Conservation (phyloP, 2,888 invertebrate species). For the Arge pagana region DNA sequence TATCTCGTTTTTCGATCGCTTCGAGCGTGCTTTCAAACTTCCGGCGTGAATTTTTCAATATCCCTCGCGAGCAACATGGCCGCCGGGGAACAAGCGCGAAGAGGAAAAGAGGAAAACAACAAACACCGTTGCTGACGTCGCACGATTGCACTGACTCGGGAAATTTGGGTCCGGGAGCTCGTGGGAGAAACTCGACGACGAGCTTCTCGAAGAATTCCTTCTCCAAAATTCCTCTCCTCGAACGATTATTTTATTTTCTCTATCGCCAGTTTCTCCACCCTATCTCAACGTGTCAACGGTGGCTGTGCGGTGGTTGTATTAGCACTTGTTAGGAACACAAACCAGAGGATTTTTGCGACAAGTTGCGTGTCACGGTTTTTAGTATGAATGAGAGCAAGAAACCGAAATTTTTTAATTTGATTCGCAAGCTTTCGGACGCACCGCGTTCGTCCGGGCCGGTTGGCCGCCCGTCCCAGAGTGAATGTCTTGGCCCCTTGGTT, state of each 20-base stretch:
- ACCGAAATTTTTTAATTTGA: slow-evolving; percentile 6
- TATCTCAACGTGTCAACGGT: not conserved
- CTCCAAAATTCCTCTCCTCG: not conserved
- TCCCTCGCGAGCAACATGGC: not conserved
- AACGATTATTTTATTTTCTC: not conserved
- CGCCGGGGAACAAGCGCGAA: not conserved
- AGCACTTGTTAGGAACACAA: slow-evolving; percentile 28
- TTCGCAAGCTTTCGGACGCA: slow-evolving; percentile 44
- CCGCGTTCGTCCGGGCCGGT: slow-evolving; percentile 58
- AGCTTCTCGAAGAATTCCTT: slow-evolving; percentile 8
- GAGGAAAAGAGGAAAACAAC: not conserved
- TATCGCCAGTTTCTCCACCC: not conserved
- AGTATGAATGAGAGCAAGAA: slow-evolving; percentile 12
- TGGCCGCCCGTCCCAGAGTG: slow-evolving; percentile 58
- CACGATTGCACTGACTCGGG: slow-evolving; percentile 11
- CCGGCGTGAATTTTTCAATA: not conserved
- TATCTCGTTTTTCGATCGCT: not conserved
- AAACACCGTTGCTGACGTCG: slow-evolving; percentile 2
- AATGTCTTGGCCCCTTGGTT: slow-evolving; percentile 55
- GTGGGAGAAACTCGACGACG: not conserved
- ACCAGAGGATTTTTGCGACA: slow-evolving; percentile 27
- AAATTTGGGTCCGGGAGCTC: not conserved
- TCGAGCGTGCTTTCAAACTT: not conserved
- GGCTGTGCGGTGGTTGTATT: slow-evolving; percentile 1
- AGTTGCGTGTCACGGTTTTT: slow-evolving; percentile 14